These are phyloP conservation scores for Salticus scenicus DNA, from an alignment of 2,888 invertebrate genomes.

Conservation along the genomic window DNA sequence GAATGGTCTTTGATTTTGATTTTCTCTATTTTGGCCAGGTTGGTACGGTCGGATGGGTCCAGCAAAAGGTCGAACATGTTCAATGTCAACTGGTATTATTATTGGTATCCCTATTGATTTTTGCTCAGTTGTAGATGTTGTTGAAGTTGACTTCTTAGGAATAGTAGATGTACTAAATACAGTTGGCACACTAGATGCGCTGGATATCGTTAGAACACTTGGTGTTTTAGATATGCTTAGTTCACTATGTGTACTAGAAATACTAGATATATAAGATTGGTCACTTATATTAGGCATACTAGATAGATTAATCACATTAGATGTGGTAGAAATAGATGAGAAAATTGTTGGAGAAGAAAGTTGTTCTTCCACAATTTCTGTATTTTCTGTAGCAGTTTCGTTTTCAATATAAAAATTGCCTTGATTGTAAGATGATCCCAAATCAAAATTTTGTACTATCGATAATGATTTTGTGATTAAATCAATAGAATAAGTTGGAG, in stretches of 20 bases:
- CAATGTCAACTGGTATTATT: slow-evolving; percentile 81
- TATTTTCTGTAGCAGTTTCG: neutral
- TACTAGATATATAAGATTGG: too few species aligned
- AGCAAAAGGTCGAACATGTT: slow-evolving; percentile 76
- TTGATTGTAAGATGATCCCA: neutral
- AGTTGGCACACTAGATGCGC: too few species aligned
- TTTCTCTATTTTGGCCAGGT: neutral
- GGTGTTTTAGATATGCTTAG: too few species aligned
- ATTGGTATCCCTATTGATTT: slow-evolving; percentile 77
- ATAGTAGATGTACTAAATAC: too few species aligned
- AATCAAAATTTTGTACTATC: neutral
- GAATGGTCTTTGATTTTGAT: neutral
- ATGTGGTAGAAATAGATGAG: too few species aligned
- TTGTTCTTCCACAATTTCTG: neutral
- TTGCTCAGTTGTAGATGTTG: neutral
- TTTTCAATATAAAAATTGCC: neutral
- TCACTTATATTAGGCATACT: too few species aligned
- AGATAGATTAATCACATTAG: too few species aligned
- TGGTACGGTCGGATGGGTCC: slow-evolving; percentile 45
- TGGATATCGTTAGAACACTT: too few species aligned
- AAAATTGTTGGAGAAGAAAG: neutral
- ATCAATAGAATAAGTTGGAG: neutral
- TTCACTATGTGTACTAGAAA: neutral
- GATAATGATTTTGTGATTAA: neutral
- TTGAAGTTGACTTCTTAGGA: too few species aligned